A percentile compares a stretch with the other conserved stretches of the same genome.
These are phyloP conservation scores for Microtus pennsylvanicus DNA, from an alignment of 2,113 vertebrate species.

Conservation along the genomic window DNA sequence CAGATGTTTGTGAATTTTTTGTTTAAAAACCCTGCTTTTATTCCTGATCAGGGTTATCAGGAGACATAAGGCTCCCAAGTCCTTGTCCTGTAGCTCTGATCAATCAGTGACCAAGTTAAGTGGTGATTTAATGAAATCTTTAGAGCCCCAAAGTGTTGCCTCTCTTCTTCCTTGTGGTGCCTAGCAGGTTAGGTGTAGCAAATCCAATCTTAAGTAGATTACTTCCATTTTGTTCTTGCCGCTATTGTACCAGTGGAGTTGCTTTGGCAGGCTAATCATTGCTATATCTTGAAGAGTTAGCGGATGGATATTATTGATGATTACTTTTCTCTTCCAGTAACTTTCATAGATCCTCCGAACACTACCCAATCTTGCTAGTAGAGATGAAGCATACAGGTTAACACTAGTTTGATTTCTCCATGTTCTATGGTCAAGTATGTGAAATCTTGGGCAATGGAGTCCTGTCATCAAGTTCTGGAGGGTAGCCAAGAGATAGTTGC, in stretches of 20 bases:
- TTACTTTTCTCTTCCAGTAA: not conserved
- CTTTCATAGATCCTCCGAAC: not conserved
- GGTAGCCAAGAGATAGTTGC: not conserved
- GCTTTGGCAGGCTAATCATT: not conserved
- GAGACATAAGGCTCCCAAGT: not conserved
- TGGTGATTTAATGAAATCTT: not conserved
- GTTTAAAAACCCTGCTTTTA: not conserved
- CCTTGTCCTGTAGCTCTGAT: not conserved
- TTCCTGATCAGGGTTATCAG: not conserved
- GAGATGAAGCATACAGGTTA: not conserved
- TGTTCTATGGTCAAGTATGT: not conserved
- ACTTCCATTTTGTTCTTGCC: not conserved
- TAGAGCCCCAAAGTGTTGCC: not conserved
- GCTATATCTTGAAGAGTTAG: not conserved
- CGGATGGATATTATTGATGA: not conserved
- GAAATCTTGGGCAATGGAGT: not conserved
- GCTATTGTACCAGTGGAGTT: not conserved
- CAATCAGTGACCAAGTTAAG: not conserved
- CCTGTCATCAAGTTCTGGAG: not conserved
- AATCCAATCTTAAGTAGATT: not conserved
- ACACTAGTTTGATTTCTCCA: not conserved
- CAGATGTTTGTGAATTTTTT: not conserved
- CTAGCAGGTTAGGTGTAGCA: not conserved
- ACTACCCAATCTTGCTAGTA: not conserved
- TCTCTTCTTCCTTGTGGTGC: not conserved